Base-by-base conservation (phyloP, 2,797 vertebrate genomes). In the Amblyopsis hoosieri region DNA sequence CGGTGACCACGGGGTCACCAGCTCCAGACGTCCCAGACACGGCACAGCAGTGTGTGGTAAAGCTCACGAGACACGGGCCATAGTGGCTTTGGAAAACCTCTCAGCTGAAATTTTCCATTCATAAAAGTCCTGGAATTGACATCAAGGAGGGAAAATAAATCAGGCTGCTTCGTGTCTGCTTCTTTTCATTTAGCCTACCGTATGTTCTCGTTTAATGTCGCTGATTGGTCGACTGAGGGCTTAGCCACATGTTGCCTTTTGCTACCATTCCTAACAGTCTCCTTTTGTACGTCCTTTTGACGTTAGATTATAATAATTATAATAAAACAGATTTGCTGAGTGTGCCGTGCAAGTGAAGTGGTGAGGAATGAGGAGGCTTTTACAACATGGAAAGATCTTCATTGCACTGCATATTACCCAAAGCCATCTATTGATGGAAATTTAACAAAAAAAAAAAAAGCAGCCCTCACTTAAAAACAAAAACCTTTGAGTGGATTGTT, bases 31-130 rank as follows among this genome's bases (percentile, higher is more conserved):
- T 66, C 67, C 71, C 78, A 76, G 84, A 80, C 81, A 81, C 73
- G 77, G 75, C 83, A 89, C 75, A 82, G 68, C 80, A 76, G 70
- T 69, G 75, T 68, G 58, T 69, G 81, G 81, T 79, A 82, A 29
- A 79, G 64, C 80, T 83, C 80, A 79, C 78, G 82, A 86, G 79
- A 87, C 71, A 7, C 67, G 61, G 76, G 71, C 71, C 73, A 65
- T 78, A 75, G 75, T 45, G 63, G 83, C 82, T 88, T 81, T 86
- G 89, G 84, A 89, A 89, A 88, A 85, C 68, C 80, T 57, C 80
- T 85, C 75, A 68, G 58, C 83, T 81, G 75, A 90, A 80, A 87
- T 88, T 89, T 91, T 89, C 88, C 90, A 88, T 89, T 90, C 85
- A 90, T 91, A 90, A 90, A 88, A 86, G 81, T 87, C 79, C 79